Base-by-base conservation (phyloP, 2,888 invertebrate species). In the Yponomeuta evonymella region DNA sequence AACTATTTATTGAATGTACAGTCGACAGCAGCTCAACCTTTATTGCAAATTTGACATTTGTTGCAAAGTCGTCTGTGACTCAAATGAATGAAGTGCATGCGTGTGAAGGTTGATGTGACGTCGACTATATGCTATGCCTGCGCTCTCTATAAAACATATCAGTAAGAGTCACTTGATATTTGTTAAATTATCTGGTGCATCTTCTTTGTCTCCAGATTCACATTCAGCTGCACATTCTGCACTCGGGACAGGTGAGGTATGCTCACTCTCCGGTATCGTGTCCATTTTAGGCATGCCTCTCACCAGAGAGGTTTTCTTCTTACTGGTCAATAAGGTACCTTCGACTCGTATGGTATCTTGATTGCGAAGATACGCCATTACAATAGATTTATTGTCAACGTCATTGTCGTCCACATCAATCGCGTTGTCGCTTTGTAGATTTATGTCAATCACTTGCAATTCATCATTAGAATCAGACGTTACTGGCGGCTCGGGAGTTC, bases 241-340 rank as follows among this genome's bases (percentile, higher is more conserved):
- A 62, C 73, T 74, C 36, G 76, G 76, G 73, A 79, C 80, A 12
- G 78, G 67, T 68, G 74, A 73, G 72, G 81, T 80, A 70, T 79
- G 79, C 78, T 84, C 80, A 62, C 79, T 80, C 78, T 88, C 87
- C 64, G 78, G 70, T 70, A 87, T 87, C 8, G 87, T 86, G 76
- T 88, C 84, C 83, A 88, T 82, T 81, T 83, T 87, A 3, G 84
- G 79, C 11, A 87, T 79, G 75, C 80, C 82, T 71, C 82, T 79
- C 69, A 87, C 73, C 29, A 87, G 72, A 4, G 85, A 83, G 6
- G 79, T 76, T 74, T 81, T 85, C 75, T 81, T 88, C 76, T 81
- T 85, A 11, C 75, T 76, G 1, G 79, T 77, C 66, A 79, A 66
- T 64, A 81, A 72, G 62, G 77, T 74, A 71, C 78, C 78, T 73